Conservation (phyloP, 2,888 invertebrate genomes). For the Anorthoa munda region DNA sequence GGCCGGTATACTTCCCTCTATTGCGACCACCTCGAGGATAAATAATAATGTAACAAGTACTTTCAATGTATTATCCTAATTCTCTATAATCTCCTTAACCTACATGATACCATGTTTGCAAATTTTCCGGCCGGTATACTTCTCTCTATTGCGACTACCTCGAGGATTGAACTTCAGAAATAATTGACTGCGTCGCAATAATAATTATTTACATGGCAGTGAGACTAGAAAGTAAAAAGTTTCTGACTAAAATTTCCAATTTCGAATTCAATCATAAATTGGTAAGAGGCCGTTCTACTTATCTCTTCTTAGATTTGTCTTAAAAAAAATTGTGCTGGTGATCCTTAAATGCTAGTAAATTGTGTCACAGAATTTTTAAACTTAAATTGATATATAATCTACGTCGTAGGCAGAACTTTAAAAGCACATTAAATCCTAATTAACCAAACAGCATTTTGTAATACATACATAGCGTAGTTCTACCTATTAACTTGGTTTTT, state of each 20-base stretch:
- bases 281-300: no score
- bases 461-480: no score
- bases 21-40: neutral
- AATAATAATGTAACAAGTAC: no score
- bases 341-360: neutral
- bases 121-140: no score
- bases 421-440: neutral
- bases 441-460: constrained; percentile 1
- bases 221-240: neutral
- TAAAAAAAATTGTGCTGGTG: neutral
- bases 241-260: neutral
- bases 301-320: neutral
- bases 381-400: neutral
- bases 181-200: neutral
- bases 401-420: neutral
- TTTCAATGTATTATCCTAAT: no score
- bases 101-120: no score
- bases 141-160: neutral
- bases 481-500: neutral
- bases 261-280: neutral
- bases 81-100: no score
- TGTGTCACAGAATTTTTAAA: neutral
- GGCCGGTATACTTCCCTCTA: neutral
- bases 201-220: neutral
- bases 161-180: neutral